Base-by-base conservation (phyloP, 2,888 invertebrate species). In the Tipula lateralis region DNA sequence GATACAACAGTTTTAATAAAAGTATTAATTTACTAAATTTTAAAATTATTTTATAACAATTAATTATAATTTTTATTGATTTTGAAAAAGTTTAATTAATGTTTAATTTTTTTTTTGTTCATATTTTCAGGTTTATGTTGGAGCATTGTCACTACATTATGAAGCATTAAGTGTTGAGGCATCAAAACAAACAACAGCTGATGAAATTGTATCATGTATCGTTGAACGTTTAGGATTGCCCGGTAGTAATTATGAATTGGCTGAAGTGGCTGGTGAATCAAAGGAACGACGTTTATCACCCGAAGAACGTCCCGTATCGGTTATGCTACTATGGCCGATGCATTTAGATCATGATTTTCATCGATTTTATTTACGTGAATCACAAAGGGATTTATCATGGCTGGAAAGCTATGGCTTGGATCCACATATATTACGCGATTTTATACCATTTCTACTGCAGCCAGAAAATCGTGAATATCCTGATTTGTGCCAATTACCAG, bases 381-480 rank as follows among this genome's bases (percentile, higher is more conserved):
- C 96, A 90, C 94, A 96, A 87, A 93, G 94, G 86, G 96, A 96
- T 89, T 94, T 94, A 87, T 93, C 95, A 87, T 97, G 96, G 96
- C 93, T 95, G 88, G 96, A 97, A 89, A 94, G 94, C 88, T 96
- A 96, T 90, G 95, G 95, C 24, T 95, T 96, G 92, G 96, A 96
- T 89, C 96, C 97, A 83, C 97, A 98, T 91, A 93, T 97, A 86
- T 96, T 98, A 89, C 94, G 97, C 88, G 97, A 97, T 89, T 98
- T 96, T 90, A 95, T 96, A 89, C 93, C 96, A 87, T 96, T 98
- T 90, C 92, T 98, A 36, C 95, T 96, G 88, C 97, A 98, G 90
- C 97, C 97, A 19, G 94, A 96, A 89, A 96, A 97, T 90, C 93
- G 97, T 87, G 98, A 98, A 89, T 98, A 98, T 90, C 97, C 98